These are phyloP conservation scores for Stenodera caucasica DNA, from an alignment of 2,888 invertebrate genomes.

Conservation along the genomic window DNA sequence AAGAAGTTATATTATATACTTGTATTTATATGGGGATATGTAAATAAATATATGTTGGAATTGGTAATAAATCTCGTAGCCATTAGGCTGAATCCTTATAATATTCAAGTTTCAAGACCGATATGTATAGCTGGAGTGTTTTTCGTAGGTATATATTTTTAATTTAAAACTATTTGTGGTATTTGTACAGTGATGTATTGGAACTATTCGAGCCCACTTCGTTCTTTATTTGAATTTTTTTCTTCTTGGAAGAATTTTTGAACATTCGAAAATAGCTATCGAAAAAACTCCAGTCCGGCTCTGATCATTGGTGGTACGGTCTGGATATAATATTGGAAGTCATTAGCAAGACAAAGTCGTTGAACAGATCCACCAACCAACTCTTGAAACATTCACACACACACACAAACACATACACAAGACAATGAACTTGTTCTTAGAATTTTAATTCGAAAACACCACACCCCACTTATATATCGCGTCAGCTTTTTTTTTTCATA, in stretches of 20 bases:
- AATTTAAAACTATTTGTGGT: not conserved
- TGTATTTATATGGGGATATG: not conserved
- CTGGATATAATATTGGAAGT: conserved; percentile 18
- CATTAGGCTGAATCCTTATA: not conserved
- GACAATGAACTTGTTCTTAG: not conserved
- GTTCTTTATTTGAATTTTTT: too few relatives aligned
- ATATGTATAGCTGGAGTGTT: not conserved
- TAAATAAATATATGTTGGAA: not conserved
- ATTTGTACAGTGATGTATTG: not conserved
- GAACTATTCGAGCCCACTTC: too few relatives aligned
- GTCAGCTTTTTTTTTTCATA: not conserved
- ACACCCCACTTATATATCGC: conserved; percentile 6
- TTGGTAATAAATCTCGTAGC: not conserved
- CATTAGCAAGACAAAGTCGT: conserved; percentile 17
- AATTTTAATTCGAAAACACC: conserved; percentile 5
- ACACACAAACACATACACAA: not conserved
- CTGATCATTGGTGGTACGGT: not conserved
- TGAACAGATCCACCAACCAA: conserved; percentile 8
- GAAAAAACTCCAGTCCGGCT: not conserved
- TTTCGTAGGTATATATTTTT: not conserved
- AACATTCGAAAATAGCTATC: too few relatives aligned
- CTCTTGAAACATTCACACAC: not conserved
- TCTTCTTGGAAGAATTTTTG: too few relatives aligned
- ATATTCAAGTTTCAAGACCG: conserved; percentile 5
- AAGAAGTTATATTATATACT: not conserved